phyloP scores from a whole-genome alignment of 2,113 vertebrate genomes.

The Oreochromis niloticus region DNA sequence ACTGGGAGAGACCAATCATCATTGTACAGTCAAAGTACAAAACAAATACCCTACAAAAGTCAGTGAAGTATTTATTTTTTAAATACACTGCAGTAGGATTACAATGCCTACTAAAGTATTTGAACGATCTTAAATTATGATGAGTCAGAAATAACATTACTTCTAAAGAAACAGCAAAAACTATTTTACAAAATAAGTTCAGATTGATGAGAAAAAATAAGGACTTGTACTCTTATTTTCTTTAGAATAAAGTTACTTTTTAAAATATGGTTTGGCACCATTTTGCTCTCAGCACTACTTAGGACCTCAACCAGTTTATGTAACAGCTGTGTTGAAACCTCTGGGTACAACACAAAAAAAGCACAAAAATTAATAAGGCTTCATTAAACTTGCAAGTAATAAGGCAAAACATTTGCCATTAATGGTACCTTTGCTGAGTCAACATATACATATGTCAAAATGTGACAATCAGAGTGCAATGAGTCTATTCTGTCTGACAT shows the following conservation, averaged over 20 bases:
- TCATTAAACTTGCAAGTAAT: background rate
- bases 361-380: background rate
- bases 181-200: background rate
- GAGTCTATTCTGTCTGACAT: background rate
- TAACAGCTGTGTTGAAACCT: background rate
- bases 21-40: background rate
- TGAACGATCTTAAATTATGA: background rate
- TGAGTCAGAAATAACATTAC: background rate
- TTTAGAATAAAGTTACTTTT: background rate
- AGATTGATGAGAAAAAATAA: accelerated
- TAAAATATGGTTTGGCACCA: background rate
- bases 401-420: background rate
- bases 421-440: background rate
- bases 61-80: background rate
- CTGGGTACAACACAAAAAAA: background rate
- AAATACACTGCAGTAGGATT: background rate
- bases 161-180: background rate
- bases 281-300: background rate
- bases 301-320: background rate
- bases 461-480: accelerated
- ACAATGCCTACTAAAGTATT: background rate
- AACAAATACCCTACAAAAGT: background rate
- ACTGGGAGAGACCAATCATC: accelerated
- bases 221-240: background rate
- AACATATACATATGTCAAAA: background rate